A percentile compares a stretch with the other conserved stretches of the same genome.
These are phyloP conservation scores for Coreius guichenoti DNA, from an alignment of 2,797 vertebrate species.

Conservation along the genomic window DNA sequence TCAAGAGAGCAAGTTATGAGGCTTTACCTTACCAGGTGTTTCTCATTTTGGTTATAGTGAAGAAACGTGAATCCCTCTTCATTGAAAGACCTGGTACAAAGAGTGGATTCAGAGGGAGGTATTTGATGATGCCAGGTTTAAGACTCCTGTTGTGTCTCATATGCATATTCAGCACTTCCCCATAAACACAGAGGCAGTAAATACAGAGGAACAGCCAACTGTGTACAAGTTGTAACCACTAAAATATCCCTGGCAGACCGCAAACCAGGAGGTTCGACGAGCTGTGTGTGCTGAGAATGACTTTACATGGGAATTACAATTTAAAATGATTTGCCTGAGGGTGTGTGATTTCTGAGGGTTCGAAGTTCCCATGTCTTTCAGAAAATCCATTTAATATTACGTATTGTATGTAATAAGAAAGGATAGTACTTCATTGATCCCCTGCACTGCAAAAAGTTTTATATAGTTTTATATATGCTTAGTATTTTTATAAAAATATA, in stretches of 20 bases:
- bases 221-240: slow-evolving; percentile 52
- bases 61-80: slow-evolving; percentile 59
- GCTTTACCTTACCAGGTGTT: slow-evolving; percentile 64
- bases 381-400: neutral
- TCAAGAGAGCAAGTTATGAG: slow-evolving; percentile 39
- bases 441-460: neutral
- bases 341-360: slow-evolving; percentile 14
- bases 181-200: slow-evolving; percentile 59
- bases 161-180: slow-evolving; percentile 63
- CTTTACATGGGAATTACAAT: slow-evolving; percentile 31
- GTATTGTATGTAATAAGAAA: neutral
- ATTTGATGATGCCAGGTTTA: slow-evolving; percentile 57
- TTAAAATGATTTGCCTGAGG: slow-evolving; percentile 12
- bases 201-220: slow-evolving; percentile 51
- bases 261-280: slow-evolving; percentile 22
- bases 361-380: slow-evolving; percentile 1
- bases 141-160: slow-evolving; percentile 61
- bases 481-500: too few species aligned
- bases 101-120: slow-evolving; percentile 55
- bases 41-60: slow-evolving; percentile 62
- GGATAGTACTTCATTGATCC: neutral
- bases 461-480: neutral
- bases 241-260: slow-evolving; percentile 46
- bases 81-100: slow-evolving; percentile 57
- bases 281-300: slow-evolving; percentile 31